phyloP scores from a whole-genome alignment of 2,797 vertebrate genomes.

The Hapalemur alaotrensis region DNA sequence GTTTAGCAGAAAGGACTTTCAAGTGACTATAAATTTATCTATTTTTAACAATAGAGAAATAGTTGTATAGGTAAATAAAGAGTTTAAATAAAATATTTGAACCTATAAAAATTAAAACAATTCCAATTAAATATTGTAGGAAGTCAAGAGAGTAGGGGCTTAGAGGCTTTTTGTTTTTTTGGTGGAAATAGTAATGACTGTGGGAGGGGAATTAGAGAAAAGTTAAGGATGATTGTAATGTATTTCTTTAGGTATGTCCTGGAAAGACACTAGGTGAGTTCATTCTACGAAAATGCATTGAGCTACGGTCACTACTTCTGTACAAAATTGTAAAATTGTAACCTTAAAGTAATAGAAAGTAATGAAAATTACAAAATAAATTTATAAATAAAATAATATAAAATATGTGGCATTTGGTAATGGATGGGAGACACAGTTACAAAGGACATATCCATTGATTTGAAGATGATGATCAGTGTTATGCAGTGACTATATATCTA shows the following conservation, averaged over 20 bases:
- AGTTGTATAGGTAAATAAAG: neutral
- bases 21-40: neutral
- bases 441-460: neutral
- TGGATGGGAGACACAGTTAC: neutral
- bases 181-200: neutral
- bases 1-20: neutral
- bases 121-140: neutral
- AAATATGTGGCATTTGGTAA: neutral
- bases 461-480: neutral
- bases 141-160: neutral
- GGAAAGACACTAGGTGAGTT: neutral
- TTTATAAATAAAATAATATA: neutral
- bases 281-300: neutral
- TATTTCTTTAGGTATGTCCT: neutral
- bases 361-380: neutral
- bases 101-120: neutral
- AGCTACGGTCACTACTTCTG: neutral
- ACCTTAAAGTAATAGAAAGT: neutral
- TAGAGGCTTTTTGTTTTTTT: neutral
- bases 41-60: neutral
- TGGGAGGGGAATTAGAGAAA: neutral
- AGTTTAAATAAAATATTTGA: neutral
- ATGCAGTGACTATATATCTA: neutral
- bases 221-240: no score
- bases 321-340: neutral